Conservation (phyloP, 1,140 invertebrate genomes). For the Neodiprion pinetum region DNA sequence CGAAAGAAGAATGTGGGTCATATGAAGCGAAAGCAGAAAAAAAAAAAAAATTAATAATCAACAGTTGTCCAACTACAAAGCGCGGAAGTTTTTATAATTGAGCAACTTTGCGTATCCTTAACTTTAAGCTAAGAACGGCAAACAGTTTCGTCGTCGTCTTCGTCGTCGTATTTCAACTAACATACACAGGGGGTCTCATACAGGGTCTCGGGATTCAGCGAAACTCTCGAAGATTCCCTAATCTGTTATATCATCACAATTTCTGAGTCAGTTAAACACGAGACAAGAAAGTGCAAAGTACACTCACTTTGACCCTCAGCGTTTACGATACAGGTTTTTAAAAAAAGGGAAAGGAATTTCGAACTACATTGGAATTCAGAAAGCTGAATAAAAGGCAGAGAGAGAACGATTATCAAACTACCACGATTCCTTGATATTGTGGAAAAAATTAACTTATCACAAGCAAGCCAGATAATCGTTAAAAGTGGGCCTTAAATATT, state of each 20-base stretch:
- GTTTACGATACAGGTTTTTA: too few species aligned
- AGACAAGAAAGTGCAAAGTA: neutral
- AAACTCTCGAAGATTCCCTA: neutral
- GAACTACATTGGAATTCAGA: neutral
- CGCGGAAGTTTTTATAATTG: neutral
- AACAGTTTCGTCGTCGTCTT: neutral
- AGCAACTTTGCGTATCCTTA: constrained; percentile 2
- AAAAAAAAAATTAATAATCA: neutral
- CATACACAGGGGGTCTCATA: neutral
- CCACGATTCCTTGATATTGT: constrained; percentile 14
- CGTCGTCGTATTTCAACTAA: neutral
- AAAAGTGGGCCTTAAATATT: too few species aligned
- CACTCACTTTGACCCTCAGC: too few species aligned
- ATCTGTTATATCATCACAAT: neutral
- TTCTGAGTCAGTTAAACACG: neutral
- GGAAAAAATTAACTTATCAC: neutral
- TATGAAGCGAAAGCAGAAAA: neutral
- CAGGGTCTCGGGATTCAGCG: neutral
- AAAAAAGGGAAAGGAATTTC: too few species aligned
- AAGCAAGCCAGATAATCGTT: too few species aligned
- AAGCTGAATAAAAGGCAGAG: neutral
- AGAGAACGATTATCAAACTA: neutral
- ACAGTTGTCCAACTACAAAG: neutral
- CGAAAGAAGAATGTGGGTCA: neutral
- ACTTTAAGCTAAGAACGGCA: neutral